Percentiles rank a stretch among this genome's conserved stretches.
Conservation (phyloP, 2,797 vertebrate species). For the Ibycter americanus region DNA sequence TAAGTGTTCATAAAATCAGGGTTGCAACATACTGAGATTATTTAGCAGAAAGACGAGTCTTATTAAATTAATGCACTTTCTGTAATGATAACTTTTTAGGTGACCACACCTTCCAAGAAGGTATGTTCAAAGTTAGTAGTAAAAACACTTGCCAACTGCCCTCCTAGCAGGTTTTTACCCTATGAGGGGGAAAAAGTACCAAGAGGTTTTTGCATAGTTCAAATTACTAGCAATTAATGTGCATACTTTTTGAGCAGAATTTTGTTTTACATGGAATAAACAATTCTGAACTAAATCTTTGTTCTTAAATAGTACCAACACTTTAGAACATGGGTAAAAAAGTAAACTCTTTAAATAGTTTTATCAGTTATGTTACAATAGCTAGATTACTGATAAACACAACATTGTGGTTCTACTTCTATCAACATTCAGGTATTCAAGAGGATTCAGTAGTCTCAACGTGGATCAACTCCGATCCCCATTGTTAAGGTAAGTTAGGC, state of each 20-base stretch:
- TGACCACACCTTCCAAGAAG: background rate
- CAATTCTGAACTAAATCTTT: background rate
- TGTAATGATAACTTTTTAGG: background rate
- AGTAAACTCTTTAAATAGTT: constrained; percentile 37
- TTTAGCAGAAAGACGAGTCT: background rate
- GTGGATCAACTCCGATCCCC: constrained; percentile 30
- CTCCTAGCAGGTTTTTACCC: constrained; percentile 6
- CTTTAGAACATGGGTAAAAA: constrained; percentile 8
- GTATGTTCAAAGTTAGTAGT: background rate
- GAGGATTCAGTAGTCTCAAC: constrained; percentile 74
- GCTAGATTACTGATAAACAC: background rate
- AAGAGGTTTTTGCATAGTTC: constrained; percentile 53
- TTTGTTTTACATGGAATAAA: constrained; percentile 5
- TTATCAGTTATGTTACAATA: constrained; percentile 28
- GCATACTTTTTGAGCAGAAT: background rate
- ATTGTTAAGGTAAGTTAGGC: background rate
- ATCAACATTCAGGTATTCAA: constrained; percentile 26
- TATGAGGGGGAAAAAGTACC: constrained; percentile 9
- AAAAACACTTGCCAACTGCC: background rate
- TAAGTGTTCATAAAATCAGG: background rate
- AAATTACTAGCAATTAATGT: background rate
- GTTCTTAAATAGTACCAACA: constrained; percentile 54
- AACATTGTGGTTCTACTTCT: background rate
- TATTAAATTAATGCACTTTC: background rate
- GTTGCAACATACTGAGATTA: background rate